phyloP scores from a whole-genome alignment of 2,113 vertebrate species.

The Capreolus pygargus region DNA sequence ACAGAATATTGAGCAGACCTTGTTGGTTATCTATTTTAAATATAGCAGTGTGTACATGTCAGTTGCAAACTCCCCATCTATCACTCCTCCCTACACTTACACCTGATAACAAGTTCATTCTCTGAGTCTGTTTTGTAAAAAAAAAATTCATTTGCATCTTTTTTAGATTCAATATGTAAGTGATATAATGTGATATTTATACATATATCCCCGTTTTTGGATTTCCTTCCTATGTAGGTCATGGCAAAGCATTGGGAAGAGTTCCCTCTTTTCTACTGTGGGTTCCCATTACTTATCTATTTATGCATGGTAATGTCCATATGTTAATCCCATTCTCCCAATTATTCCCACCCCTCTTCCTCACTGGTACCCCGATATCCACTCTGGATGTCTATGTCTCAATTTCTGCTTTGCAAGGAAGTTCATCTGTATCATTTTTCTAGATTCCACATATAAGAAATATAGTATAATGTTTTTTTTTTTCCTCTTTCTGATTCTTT shows the following conservation, averaged over 20 bases:
- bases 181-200: not conserved
- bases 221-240: not conserved
- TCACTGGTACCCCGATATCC: not conserved
- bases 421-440: not conserved
- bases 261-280: not conserved
- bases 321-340: not conserved
- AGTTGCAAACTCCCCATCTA: not conserved
- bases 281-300: not conserved
- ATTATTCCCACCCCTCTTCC: not conserved
- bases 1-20: not conserved
- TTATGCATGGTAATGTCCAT: not conserved
- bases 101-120: not conserved
- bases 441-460: not conserved
- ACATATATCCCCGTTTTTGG: not conserved
- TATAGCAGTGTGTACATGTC: not conserved
- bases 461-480: not conserved
- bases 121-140: not conserved
- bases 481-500: not conserved
- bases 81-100: not conserved
- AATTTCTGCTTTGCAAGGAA: not conserved
- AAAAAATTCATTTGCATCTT: not conserved
- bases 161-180: not conserved
- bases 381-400: not conserved
- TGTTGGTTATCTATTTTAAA: not conserved
- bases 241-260: not conserved